Conservation (phyloP, 2,797 vertebrate genomes). For the Melanotaenia trifasciata region DNA sequence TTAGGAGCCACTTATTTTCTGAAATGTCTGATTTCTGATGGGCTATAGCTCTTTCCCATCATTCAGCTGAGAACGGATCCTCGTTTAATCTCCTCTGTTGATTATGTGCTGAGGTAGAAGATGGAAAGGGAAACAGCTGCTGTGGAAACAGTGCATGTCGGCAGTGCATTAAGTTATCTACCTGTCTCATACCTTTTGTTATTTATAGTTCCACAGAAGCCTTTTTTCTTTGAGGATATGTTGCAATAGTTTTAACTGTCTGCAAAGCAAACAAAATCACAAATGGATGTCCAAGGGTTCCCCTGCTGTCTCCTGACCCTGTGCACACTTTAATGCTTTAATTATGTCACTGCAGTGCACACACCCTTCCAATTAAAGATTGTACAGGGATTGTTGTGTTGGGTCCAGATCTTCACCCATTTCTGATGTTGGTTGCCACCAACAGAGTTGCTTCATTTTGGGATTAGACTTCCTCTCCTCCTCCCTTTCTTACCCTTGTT, state of each 20-base stretch:
- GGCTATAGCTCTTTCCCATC: neutral
- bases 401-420: conserved; percentile 61
- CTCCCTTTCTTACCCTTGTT: neutral
- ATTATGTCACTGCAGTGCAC: conserved; percentile 64
- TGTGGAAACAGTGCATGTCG: conserved; percentile 45
- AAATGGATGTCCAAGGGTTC: conserved; percentile 43
- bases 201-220: conserved; percentile 48
- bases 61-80: conserved; percentile 14
- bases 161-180: conserved; percentile 39
- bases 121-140: conserved; percentile 46
- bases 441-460: conserved; percentile 30
- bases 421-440: conserved; percentile 29
- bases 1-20: conserved; percentile 27
- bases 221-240: conserved; percentile 41
- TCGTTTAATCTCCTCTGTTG: conserved; percentile 28
- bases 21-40: conserved; percentile 30
- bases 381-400: conserved; percentile 58
- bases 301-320: neutral
- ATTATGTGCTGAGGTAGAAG: conserved; percentile 31
- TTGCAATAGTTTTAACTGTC: conserved; percentile 20
- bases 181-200: conserved; percentile 49
- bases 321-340: conserved; percentile 43
- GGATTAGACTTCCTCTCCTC: conserved; percentile 26
- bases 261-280: conserved; percentile 38
- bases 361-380: conserved; percentile 67